Conservation (phyloP, 2,888 invertebrate species). For the Schizaphis graminum region DNA sequence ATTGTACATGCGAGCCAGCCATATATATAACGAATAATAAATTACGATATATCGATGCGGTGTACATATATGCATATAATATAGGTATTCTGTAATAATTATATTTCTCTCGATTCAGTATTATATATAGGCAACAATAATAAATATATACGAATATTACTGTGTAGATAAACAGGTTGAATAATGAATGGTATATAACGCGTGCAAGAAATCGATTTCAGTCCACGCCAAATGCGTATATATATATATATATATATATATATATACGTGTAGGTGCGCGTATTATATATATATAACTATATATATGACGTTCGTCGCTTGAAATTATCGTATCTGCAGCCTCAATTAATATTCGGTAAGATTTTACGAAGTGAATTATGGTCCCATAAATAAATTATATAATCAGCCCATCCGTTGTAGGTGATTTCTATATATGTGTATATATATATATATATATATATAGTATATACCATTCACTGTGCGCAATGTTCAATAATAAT, state of each 20-base stretch:
- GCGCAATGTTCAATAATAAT: background rate
- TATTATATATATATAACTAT: background rate
- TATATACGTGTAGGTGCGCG: background rate
- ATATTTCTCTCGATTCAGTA: background rate
- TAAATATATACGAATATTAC: slow-evolving; percentile 28
- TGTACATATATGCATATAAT: background rate
- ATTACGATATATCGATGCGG: slow-evolving; percentile 32
- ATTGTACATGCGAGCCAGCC: background rate
- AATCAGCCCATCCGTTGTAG: slow-evolving; percentile 31
- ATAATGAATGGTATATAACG: slow-evolving; percentile 46
- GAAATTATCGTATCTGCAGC: background rate
- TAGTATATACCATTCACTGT: background rate
- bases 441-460: background rate
- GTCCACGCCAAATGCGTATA: background rate
- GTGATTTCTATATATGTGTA: background rate
- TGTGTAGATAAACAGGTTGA: slow-evolving; percentile 31
- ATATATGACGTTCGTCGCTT: slow-evolving; percentile 15
- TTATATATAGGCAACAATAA: background rate
- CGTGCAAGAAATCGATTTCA: slow-evolving; percentile 48
- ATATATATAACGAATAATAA: background rate
- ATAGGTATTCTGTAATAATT: background rate
- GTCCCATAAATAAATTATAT: slow-evolving; percentile 42
- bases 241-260: background rate
- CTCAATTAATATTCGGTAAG: slow-evolving; percentile 30
- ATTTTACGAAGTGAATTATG: slow-evolving; percentile 23